Evolutionary conservation across 2,113 vertebrate species (phyloP), one percentile per base, ranked within the genome.

Genomic region (Leptobrachium leishanense): DNA sequence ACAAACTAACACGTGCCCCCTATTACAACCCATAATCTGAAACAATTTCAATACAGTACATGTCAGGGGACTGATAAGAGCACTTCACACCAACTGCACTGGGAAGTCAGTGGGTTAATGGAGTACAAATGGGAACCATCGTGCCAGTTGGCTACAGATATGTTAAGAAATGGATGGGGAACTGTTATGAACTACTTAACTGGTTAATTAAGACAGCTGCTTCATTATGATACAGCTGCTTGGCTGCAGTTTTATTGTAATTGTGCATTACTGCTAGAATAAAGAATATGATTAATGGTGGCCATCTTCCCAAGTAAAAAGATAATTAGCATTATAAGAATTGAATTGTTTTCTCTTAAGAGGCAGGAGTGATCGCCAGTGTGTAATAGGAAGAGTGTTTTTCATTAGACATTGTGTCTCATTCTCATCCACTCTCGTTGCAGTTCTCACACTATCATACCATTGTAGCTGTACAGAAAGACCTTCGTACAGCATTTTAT

Each of bases 241-340:
- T 59, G 69, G 46, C 69, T 72, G 69, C 69, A 72, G 69, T 72
- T 59, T 59, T 54, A 72, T 72, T 72, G 69, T 72, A 72, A 72
- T 72, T 72, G 69, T 40, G 46, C 3, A 72, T 54, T 72, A 54
- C 69, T 1, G 55, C 55, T 59, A 59, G 55, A 59, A 59, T 59
- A 59, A 2, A 72, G 69, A 72, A 72, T 55, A 72, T 72, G 50
- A 72, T 72, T 55, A 39, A 72, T 72, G 31, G 20, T 72, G 44
- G 20, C 69, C 50, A 55, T 72, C 46, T 72, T 72, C 46, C 20
- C 46, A 39, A 55, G 44, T 72, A 40, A 54, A 72, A 13, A 44
- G 15, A 43, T 44, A 12, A 72, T 72, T 55, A 72, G 1, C 31
- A 55, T 72, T 72, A 72, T 53, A 54, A 72, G 20, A 55, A 72